Evolutionary conservation across 1,140 invertebrate genomes (phyloP), one percentile per base, ranked within the genome.

Genomic region (Drosophila chauvacae): DNA sequence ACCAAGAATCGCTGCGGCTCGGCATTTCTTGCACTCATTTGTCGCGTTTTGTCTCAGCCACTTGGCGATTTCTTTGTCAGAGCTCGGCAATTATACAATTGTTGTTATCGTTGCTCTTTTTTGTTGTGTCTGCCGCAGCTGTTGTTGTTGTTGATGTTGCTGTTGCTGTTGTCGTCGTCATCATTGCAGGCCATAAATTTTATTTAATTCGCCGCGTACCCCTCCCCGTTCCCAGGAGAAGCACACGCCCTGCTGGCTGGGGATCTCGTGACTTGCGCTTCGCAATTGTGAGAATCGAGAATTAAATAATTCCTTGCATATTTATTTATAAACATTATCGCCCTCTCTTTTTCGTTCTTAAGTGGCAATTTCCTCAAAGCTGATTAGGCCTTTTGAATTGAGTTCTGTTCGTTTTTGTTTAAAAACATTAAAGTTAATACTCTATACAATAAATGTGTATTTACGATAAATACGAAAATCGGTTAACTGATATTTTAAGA

Each of bases 301-400:
- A 87, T 84, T 87, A 84, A 88, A 87, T 87, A 87, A 87, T 84
- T 87, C 84, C 80, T 90, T 87, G 85, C 84, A 90, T 90, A 87
- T 90, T 90, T 88, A 87, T 90, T 90, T 84, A 53, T 68, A 73
- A 88, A 53, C 70, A 71, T 82, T 69, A 72, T 72, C 45, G 51
- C 66, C 57, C 66, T 69, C 44, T 53, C 48, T 86, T 75, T 71
- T 81, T 64, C 20, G 23, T 13, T 72, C 39, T 75, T 39, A 14
- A 56, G 47, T 55, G 80, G 76, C 68, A 70, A 84, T 80, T 87
- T 88, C 84, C 84, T 88, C 72, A 88, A 82, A 68, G 76, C 48
- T 83, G 37, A 68, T 83, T 88, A 78, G 82, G 59, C 53, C 68
- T 77, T 88, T 77, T 57, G 18, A 47, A 51, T 42, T 42, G 33